Conservation (phyloP, 2,797 vertebrate genomes). For the Cossypha heuglini region DNA sequence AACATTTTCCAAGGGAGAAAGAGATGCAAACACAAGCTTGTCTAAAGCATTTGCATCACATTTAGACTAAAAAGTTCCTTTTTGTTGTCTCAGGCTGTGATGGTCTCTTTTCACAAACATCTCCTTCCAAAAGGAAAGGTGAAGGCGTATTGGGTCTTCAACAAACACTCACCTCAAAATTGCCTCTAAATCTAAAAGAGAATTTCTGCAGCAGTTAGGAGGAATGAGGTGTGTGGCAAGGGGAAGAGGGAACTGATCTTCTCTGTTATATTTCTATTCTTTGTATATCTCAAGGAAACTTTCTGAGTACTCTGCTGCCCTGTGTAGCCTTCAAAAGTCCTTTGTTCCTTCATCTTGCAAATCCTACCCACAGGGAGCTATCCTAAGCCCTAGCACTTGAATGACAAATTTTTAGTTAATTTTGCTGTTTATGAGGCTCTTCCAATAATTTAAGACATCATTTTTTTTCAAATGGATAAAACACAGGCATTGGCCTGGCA, state of each 20-base stretch:
- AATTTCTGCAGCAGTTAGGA: not conserved
- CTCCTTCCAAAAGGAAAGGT: not conserved
- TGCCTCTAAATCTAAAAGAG: not conserved
- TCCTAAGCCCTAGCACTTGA: not conserved
- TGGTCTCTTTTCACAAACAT: rapidly evolving
- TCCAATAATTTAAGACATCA: not conserved
- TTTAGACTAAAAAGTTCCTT: not conserved
- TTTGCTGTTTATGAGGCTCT: not conserved
- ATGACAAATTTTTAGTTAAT: not conserved
- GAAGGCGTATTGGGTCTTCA: not conserved
- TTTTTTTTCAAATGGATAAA: not conserved
- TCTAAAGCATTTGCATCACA: not conserved
- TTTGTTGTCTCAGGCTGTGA: not conserved
- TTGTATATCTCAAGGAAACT: not conserved
- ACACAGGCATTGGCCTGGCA: not conserved
- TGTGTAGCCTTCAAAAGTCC: not conserved
- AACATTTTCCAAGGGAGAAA: not conserved
- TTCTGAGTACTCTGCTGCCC: not conserved
- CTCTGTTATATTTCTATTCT: not conserved
- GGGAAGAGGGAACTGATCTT: not conserved
- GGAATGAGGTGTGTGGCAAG: rapidly evolving
- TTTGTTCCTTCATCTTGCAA: not conserved
- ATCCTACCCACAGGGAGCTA: not conserved
- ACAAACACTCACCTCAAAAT: not conserved
- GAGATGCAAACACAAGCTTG: not conserved